Evolutionary conservation across 2,113 vertebrate genomes (phyloP), one percentile per base, ranked within the genome.

Genomic region (Emberiza fucata): DNA sequence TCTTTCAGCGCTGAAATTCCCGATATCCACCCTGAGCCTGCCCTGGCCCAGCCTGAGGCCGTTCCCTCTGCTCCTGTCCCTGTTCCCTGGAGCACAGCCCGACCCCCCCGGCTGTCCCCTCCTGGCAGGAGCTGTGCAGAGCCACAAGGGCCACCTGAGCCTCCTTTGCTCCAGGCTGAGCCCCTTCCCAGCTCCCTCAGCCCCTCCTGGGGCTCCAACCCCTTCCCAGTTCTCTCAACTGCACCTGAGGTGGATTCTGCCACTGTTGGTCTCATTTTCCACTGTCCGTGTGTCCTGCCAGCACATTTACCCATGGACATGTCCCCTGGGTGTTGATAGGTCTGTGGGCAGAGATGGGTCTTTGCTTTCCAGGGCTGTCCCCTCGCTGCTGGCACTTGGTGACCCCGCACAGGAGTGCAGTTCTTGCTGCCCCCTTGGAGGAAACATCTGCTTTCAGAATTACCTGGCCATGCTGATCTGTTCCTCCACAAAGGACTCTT

Each of bases 21-120:
- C 9, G 4, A 3, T 4, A 24, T 25, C 2, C 17, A 25, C 0
- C 10, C 35, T 56, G 20, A 6, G 0, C 29, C n/a, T 64, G 2
- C 35, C 35, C 35, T 27, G 40, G 75, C 39, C 5, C 56, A 63
- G 19, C 65, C 9, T 40, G 75, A 54, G 64, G 28, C 76, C 18
- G 17, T 64, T 71, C 25, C 76, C 35, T 88, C 57, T 42, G 2
- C 29, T 79, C 42, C 48, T 71, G 65, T 63, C 65, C 48, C 65
- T 64, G 57, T 56, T 31, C 48, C 53, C 64, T 53, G 64, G 10
- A n/a, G 39, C 47, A 78, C 3, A 78, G 33, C 84, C n/a, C 12
- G 27, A 45, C 15, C 17, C 39, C 25, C 22, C 29, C 5, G 15
- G 15, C 53, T 47, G 47, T 31, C 12, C 37, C 29, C n/a, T 71